Evolutionary conservation across 2,113 vertebrate species (phyloP).

Genomic region (Pteronura brasiliensis): DNA sequence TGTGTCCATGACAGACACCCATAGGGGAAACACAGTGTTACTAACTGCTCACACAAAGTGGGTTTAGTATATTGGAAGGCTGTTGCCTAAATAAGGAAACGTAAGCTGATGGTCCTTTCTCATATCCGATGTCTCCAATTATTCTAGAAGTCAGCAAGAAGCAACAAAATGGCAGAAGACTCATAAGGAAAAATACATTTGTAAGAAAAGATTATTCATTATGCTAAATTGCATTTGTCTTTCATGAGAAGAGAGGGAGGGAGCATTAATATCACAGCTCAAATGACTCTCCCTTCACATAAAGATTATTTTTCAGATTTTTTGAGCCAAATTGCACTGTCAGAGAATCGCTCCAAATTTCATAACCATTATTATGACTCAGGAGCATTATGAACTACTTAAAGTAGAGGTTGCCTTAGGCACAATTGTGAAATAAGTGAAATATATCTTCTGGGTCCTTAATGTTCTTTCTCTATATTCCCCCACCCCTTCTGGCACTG

Average conservation of each 20-base stretch:
- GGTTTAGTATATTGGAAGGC: background rate
- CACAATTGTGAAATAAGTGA: constrained; percentile 25
- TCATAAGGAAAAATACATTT: background rate
- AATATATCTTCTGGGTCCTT: constrained; percentile 23
- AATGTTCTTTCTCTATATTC: background rate
- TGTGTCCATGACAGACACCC: background rate
- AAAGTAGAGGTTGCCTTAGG: constrained; percentile 40
- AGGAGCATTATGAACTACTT: constrained; percentile 18
- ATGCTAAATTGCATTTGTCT: background rate
- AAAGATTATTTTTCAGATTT: constrained; percentile 55
- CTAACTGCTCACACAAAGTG: background rate
- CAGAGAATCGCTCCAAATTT: constrained; percentile 55
- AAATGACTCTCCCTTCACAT: constrained; percentile 44
- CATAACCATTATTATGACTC: constrained; percentile 58
- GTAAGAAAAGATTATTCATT: constrained; percentile 36
- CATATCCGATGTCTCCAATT: background rate
- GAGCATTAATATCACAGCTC: constrained; percentile 51
- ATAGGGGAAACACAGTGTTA: too few species aligned
- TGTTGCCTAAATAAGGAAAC: background rate
- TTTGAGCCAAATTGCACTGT: constrained; percentile 56
- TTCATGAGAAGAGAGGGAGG: background rate
- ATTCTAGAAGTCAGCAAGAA: background rate
- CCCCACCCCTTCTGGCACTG: background rate
- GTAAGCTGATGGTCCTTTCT: background rate
- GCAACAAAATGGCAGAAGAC: background rate